Percentiles rank a stretch among this genome's conserved stretches.
phyloP scores from a whole-genome alignment of 2,888 invertebrate species.

The Watsonalla binaria region DNA sequence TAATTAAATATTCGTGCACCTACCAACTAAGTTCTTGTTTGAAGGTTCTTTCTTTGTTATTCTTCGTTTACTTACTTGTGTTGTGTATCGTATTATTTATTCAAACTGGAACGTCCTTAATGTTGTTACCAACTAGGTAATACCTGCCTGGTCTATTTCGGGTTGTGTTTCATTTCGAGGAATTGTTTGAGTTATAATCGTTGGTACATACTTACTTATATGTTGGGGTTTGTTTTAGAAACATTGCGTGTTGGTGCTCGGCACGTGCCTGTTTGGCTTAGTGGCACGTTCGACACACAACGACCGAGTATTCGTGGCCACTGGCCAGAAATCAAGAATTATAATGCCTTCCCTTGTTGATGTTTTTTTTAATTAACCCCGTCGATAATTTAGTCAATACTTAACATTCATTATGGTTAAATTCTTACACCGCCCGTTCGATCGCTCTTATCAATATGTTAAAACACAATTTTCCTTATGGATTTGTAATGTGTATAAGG shows the following conservation, averaged over 20 bases:
- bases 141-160: slow-evolving; percentile 25
- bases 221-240: slow-evolving; percentile 61
- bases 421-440: slow-evolving; percentile 7
- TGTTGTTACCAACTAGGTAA: background rate
- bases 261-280: slow-evolving; percentile 70
- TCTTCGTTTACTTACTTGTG: no score
- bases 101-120: no score
- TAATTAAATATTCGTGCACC: no score
- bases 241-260: slow-evolving; percentile 52
- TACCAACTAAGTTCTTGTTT: no score
- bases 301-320: slow-evolving; percentile 24
- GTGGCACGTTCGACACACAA: slow-evolving; percentile 41
- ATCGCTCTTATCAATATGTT: slow-evolving; percentile 9
- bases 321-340: slow-evolving; percentile 28
- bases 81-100: no score
- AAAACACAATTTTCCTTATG: no score
- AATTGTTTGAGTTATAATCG: slow-evolving; percentile 37
- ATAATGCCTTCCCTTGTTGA: slow-evolving; percentile 14
- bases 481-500: no score
- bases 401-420: no score
- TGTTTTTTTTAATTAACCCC: no score
- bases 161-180: slow-evolving; percentile 36
- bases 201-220: slow-evolving; percentile 43
- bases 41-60: no score
- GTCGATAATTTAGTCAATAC: no score